Evolutionary conservation across 2,797 vertebrate genomes (phyloP), one percentile per base, ranked within the genome.

Genomic region (Myoxocephalus aenaeus): DNA sequence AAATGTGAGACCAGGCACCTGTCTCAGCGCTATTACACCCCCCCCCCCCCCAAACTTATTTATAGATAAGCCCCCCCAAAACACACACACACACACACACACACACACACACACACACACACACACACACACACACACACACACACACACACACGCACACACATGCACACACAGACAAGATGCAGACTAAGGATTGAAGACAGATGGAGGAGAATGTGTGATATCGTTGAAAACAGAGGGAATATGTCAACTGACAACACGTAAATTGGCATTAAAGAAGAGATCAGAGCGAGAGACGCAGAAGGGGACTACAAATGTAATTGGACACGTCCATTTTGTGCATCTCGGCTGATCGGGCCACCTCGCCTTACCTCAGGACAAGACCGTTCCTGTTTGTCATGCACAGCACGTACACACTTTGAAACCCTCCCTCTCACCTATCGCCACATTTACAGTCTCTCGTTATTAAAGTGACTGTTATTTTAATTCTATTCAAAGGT

Each of bases 1-100:
- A 94, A 96, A 98, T 92, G 80, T 90, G 96, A 98, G 95, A 94
- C 90, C 79, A 88, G 81, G 85, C 97, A 98, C 96, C 97, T 98
- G 97, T 97, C 94, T 87, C 86, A 85, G 83, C 77, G 87, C 95
- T 93, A 90, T 92, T 93, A 92, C 88, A 57, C 42, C 92, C 38
- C 87, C 87, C 92, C 38, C 87, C 87, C 73, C 59, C 76, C 18
- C 46, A 73, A 73, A 25, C 65, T 92, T 97, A 97, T 96, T 96
- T 96, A 96, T 96, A 97, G 95, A 92, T 80, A 80, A 73, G 62
- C 64, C 69, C 69, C 64, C 74, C 36, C 61, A 50, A 81, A 4
- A 83, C 50, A 82, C 25, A 36, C 61, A 76, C 42, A 38, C 56
- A 70, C 42, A 75, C 12, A 64, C 29, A 68, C 70, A 66, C n/a